These are phyloP conservation scores for Rhombomys opimus DNA, from an alignment of 2,113 vertebrate species.

Conservation along the genomic window DNA sequence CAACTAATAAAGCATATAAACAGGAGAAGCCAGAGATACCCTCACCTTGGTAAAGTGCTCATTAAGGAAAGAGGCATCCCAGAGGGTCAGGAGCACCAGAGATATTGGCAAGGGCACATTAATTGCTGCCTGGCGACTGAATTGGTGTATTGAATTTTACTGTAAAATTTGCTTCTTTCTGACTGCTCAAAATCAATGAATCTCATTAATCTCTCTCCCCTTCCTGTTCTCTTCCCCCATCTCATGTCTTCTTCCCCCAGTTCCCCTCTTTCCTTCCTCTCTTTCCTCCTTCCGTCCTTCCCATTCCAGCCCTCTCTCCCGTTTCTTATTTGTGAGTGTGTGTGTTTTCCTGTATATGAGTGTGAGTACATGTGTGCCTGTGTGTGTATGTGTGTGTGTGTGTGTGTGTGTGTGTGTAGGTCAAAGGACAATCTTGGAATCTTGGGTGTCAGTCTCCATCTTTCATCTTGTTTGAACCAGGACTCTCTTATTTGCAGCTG, in stretches of 20 bases:
- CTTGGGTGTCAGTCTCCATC: neutral
- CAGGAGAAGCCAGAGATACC: neutral
- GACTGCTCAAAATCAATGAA: conserved; percentile 20
- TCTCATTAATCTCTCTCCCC: neutral
- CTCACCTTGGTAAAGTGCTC: conserved; percentile 24
- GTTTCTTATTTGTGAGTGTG: neutral
- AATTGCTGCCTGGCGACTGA: conserved; percentile 21
- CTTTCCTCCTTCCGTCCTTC: fast-evolving
- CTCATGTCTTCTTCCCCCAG: fast-evolving
- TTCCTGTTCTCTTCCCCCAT: neutral
- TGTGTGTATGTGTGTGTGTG: neutral
- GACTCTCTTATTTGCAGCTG: neutral
- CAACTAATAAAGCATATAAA: neutral
- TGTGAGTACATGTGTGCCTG: neutral
- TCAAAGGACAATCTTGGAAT: neutral
- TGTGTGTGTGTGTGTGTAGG: neutral
- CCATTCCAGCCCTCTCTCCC: neutral
- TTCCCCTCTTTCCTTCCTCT: neutral
- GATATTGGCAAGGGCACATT: neutral
- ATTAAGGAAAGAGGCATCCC: neutral
- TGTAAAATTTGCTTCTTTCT: conserved; percentile 37
- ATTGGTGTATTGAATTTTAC: conserved; percentile 28
- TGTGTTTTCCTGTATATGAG: neutral
- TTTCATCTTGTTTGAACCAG: neutral
- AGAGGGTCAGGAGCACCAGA: neutral